Conservation (phyloP, 1,140 invertebrate genomes). For the Cotesia glomerata region DNA sequence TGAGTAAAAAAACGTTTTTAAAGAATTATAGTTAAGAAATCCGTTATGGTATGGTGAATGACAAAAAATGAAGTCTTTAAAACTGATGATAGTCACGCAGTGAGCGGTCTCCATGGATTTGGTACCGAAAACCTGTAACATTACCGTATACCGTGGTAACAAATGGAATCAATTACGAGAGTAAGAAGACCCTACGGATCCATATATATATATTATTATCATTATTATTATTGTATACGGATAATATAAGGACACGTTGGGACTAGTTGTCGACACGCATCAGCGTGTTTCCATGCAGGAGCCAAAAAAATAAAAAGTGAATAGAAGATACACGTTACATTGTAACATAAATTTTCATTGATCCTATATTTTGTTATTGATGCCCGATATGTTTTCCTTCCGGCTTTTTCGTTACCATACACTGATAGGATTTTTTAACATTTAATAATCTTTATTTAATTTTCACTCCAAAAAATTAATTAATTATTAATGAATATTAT, state of each 20-base stretch:
- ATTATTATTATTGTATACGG: background rate
- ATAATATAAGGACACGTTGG: slow-evolving; percentile 6
- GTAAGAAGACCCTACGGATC: too few species aligned
- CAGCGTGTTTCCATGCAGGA: slow-evolving; percentile 47
- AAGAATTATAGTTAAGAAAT: background rate
- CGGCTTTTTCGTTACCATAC: too few species aligned
- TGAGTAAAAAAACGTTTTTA: too few species aligned
- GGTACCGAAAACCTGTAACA: background rate
- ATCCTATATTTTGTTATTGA: too few species aligned
- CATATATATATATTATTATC: too few species aligned
- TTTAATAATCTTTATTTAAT: too few species aligned
- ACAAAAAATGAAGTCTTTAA: background rate
- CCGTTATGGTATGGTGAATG: background rate
- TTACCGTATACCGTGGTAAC: background rate
- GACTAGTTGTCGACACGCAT: slow-evolving; percentile 37
- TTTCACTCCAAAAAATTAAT: too few species aligned
- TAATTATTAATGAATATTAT: too few species aligned
- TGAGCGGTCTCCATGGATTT: background rate
- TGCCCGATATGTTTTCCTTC: too few species aligned
- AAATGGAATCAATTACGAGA: slow-evolving; percentile 15
- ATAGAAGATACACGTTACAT: too few species aligned
- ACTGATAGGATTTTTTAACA: too few species aligned
- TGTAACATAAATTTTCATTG: too few species aligned
- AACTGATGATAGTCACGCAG: slow-evolving; percentile 11
- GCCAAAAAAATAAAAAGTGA: slow-evolving; percentile 33